A percentile compares a stretch with the other conserved stretches of the same genome.
Conservation (phyloP, 2,797 vertebrate species). For the Darevskia nairensis region DNA sequence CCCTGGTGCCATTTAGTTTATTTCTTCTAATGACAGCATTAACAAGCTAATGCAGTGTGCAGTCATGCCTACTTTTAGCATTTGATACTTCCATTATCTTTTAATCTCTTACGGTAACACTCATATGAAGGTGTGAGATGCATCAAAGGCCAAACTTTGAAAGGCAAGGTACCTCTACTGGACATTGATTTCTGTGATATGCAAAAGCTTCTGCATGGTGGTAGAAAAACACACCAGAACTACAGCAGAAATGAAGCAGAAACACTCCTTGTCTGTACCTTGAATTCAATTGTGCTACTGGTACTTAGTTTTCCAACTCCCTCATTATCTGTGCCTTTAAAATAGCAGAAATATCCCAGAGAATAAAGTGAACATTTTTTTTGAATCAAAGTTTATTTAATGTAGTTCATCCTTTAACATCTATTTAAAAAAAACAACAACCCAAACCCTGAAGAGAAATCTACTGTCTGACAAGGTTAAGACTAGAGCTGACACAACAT, state of each 20-base stretch:
- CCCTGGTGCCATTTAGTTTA: neutral
- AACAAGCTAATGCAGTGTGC: neutral
- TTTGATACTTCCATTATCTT: constrained; percentile 25
- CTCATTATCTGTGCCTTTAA: constrained; percentile 4
- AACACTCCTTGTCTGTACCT: neutral
- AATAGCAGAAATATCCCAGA: constrained; percentile 4
- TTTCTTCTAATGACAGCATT: constrained; percentile 11
- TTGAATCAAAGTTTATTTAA: constrained; percentile 61
- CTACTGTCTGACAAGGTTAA: constrained; percentile 38
- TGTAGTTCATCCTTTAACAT: constrained; percentile 31
- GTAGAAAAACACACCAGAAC: neutral
- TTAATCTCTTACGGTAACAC: neutral
- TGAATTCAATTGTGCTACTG: neutral
- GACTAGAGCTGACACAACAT: constrained; percentile 48
- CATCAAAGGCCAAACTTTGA: constrained; percentile 22
- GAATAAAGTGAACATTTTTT: constrained; percentile 26
- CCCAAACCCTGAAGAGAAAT: constrained; percentile 25
- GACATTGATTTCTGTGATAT: neutral
- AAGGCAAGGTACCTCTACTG: constrained; percentile 38
- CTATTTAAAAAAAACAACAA: constrained; percentile 24
- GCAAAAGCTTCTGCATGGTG: constrained; percentile 31
- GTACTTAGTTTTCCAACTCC: constrained; percentile 10
- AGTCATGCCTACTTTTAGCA: accelerated
- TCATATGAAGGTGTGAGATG: neutral
- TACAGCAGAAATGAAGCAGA: constrained; percentile 2